Percentiles rank a stretch among this genome's conserved stretches.
Conservation (phyloP, 1,140 invertebrate genomes). For the Mercenaria mercenaria region DNA sequence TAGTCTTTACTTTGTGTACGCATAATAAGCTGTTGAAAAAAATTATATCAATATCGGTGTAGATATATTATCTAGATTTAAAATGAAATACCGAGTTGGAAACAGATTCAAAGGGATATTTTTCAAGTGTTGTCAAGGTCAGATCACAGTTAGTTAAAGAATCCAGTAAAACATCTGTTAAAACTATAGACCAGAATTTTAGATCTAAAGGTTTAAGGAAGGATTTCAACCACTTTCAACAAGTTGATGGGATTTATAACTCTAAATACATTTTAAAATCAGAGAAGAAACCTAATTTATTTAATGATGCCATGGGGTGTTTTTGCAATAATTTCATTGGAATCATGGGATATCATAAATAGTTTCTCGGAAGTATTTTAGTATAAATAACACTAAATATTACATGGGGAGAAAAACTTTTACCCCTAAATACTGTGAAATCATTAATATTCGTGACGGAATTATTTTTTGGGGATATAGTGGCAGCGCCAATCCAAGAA, state of each 20-base stretch:
- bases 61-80: conserved; percentile 48
- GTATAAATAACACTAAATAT: background rate
- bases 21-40: conserved; percentile 47
- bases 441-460: too few species aligned
- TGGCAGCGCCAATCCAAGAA: too few species aligned
- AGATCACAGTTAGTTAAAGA: conserved; percentile 33
- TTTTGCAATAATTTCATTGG: conserved; percentile 4
- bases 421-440: too few species aligned
- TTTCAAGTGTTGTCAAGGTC: conserved; percentile 42
- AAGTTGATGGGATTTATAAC: conserved; percentile 40
- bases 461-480: too few species aligned
- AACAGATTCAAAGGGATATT: conserved; percentile 31
- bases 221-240: conserved; percentile 52
- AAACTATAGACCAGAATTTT: conserved; percentile 22
- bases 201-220: conserved; percentile 23
- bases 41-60: conserved; percentile 33
- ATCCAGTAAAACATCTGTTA: conserved; percentile 37
- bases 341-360: background rate
- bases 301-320: conserved; percentile 4
- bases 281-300: conserved; percentile 30
- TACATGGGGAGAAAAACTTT: background rate
- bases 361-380: background rate
- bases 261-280: conserved; percentile 40
- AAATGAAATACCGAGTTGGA: conserved; percentile 54
- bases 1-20: background rate